phyloP scores from a whole-genome alignment of 2,888 invertebrate species.

The Itoplectis maculator region DNA sequence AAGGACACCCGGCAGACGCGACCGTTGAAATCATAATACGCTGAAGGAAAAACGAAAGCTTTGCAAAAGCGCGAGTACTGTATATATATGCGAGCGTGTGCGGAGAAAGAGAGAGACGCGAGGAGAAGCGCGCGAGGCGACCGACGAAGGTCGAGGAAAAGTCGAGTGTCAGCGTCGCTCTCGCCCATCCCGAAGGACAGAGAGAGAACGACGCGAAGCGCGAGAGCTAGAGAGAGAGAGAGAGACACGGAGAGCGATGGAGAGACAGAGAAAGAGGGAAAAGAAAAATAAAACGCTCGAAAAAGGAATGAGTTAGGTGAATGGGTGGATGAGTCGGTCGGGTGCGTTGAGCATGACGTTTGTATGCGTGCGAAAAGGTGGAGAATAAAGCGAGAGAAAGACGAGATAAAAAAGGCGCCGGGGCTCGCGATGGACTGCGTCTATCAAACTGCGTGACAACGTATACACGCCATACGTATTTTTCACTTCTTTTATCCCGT shows the following conservation, averaged over 20 bases:
- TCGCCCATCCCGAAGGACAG: not conserved
- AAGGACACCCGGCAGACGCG: constrained; percentile 7
- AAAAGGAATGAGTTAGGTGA: constrained; percentile 23
- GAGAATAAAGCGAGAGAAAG: constrained; percentile 57
- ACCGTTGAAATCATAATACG: constrained; percentile 11
- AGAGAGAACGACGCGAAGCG: not conserved
- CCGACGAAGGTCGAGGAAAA: not conserved
- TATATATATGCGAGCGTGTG: not conserved
- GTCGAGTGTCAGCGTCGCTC: constrained; percentile 16
- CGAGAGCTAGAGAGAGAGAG: not conserved
- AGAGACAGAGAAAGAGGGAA: not conserved
- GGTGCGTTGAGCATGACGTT: not conserved
- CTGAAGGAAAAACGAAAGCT: not conserved
- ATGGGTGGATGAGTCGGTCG: constrained; percentile 6
- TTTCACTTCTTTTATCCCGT: not conserved
- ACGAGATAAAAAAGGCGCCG: constrained; percentile 41
- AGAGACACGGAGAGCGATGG: not conserved
- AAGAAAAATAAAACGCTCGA: not conserved
- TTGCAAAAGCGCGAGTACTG: not conserved
- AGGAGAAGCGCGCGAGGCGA: constrained; percentile 9
- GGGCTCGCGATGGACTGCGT: constrained; percentile 5
- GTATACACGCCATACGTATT: not conserved
- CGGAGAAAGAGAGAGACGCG: not conserved
- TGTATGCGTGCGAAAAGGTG: constrained; percentile 16
- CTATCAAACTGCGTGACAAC: not conserved